Evolutionary conservation across 2,113 vertebrate species (phyloP).

Genomic region (Oncorhynchus gorbuscha): DNA sequence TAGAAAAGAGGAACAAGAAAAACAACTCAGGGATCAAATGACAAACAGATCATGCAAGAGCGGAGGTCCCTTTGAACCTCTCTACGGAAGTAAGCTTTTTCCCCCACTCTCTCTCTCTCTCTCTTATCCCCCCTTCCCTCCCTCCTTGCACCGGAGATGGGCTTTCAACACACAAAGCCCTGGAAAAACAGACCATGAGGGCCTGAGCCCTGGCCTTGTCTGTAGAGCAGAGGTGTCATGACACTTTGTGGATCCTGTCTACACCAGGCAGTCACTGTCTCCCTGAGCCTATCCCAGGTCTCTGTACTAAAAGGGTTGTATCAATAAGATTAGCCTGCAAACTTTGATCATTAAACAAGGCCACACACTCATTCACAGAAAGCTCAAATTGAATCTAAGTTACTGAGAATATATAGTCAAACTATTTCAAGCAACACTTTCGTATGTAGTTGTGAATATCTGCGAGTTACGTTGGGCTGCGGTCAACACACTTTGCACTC

Average conservation of each 20-base stretch:
- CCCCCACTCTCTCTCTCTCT: constrained; percentile 3
- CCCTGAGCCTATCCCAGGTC: too few relatives aligned
- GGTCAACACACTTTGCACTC: too few relatives aligned
- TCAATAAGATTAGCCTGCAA: too few relatives aligned
- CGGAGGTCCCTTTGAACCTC: constrained; percentile 54
- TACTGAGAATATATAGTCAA: too few relatives aligned
- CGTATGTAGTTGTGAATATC: too few relatives aligned
- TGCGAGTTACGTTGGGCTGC: too few relatives aligned
- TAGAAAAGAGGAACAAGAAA: constrained; percentile 11
- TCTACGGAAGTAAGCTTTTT: constrained; percentile 50
- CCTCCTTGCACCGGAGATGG: constrained; percentile 48
- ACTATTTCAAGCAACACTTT: too few relatives aligned
- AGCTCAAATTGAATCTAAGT: too few relatives aligned
- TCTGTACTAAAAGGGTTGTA: too few relatives aligned
- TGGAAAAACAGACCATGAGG: constrained; percentile 58
- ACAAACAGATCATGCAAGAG: constrained; percentile 56
- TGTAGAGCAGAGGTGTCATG: constrained; percentile 53
- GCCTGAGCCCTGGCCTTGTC: constrained; percentile 29
- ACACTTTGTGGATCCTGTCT: constrained; percentile 14
- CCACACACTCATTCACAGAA: too few relatives aligned
- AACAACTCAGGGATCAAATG: constrained; percentile 56
- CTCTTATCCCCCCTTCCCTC: constrained; percentile 17
- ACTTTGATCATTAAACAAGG: too few relatives aligned
- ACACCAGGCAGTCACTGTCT: background rate
- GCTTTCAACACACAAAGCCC: constrained; percentile 54